Evolutionary conservation across 2,113 vertebrate species (phyloP).

Genomic region (Ranitomeya variabilis): DNA sequence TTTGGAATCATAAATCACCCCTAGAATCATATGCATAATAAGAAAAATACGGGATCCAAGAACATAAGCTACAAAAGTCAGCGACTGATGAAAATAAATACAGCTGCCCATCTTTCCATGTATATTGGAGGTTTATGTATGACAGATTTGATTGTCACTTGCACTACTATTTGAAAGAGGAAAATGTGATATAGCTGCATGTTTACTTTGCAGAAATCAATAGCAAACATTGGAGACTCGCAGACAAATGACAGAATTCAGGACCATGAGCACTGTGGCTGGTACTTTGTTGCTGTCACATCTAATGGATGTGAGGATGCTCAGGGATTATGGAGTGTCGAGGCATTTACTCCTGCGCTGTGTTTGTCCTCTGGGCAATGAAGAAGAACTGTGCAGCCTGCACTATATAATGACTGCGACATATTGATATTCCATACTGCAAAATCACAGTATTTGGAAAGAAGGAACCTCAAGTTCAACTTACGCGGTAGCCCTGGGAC

Average conservation of each 20-base stretch:
- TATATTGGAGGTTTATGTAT: constrained; percentile 43
- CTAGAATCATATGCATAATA: constrained; percentile 10
- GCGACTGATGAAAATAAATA: constrained; percentile 45
- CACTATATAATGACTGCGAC: constrained; percentile 38
- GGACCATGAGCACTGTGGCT: constrained; percentile 25
- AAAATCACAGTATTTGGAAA: constrained; percentile 28
- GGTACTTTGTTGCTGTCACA: constrained; percentile 50
- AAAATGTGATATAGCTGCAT: constrained; percentile 49
- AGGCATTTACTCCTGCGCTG: constrained; percentile 40
- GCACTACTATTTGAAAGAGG: constrained; percentile 34
- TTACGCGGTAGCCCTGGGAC: constrained; percentile 10
- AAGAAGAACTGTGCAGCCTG: constrained; percentile 34
- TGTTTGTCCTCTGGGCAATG: constrained; percentile 53
- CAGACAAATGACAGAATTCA: constrained; percentile 47
- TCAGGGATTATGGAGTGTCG: constrained; percentile 46
- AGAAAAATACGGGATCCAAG: neutral
- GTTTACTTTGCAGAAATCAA: constrained; percentile 48
- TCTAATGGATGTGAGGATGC: constrained; percentile 50
- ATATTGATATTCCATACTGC: constrained; percentile 37
- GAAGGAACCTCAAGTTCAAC: neutral
- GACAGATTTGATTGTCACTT: constrained; percentile 34
- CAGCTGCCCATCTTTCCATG: constrained; percentile 21
- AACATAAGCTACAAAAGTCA: neutral
- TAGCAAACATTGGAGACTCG: constrained; percentile 46
- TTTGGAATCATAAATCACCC: constrained; percentile 11